Percentiles rank a stretch among this genome's conserved stretches.
These are phyloP conservation scores for Salarias fasciatus DNA, from an alignment of 2,797 vertebrate genomes.

Conservation along the genomic window DNA sequence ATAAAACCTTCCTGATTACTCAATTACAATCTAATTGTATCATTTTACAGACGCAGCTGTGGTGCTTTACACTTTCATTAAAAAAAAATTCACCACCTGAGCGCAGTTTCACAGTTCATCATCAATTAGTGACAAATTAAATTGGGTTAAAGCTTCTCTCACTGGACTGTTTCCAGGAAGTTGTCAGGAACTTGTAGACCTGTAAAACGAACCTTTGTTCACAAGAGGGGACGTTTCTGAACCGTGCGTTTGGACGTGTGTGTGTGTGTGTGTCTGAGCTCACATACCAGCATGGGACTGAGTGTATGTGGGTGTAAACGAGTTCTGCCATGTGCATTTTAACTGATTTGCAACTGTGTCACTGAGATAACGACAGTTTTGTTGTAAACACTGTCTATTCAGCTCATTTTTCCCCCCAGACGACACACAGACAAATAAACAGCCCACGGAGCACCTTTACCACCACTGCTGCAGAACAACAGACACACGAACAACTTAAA, in stretches of 20 bases:
- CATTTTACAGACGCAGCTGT: too few species aligned
- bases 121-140: conserved; percentile 2
- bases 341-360: conserved; percentile 51
- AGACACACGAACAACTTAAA: conserved; percentile 18
- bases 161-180: not conserved
- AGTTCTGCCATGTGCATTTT: conserved; percentile 46
- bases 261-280: not conserved
- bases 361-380: conserved; percentile 52
- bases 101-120: conserved; percentile 6
- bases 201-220: conserved; percentile 29
- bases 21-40: too few species aligned
- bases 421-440: conserved; percentile 45
- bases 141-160: not conserved
- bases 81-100: not conserved
- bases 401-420: conserved; percentile 43
- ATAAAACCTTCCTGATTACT: too few species aligned
- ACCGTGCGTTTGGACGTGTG: conserved; percentile 18
- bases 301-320: conserved; percentile 13
- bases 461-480: conserved; percentile 39
- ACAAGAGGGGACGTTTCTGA: conserved; percentile 44
- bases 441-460: conserved; percentile 54
- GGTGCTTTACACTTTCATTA: too few species aligned
- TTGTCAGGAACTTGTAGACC: conserved; percentile 2
- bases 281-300: too few species aligned
- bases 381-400: conserved; percentile 60